Evolutionary conservation across 2,113 vertebrate genomes (phyloP), one percentile per base, ranked within the genome.

Genomic region (Brachyistius frenatus): DNA sequence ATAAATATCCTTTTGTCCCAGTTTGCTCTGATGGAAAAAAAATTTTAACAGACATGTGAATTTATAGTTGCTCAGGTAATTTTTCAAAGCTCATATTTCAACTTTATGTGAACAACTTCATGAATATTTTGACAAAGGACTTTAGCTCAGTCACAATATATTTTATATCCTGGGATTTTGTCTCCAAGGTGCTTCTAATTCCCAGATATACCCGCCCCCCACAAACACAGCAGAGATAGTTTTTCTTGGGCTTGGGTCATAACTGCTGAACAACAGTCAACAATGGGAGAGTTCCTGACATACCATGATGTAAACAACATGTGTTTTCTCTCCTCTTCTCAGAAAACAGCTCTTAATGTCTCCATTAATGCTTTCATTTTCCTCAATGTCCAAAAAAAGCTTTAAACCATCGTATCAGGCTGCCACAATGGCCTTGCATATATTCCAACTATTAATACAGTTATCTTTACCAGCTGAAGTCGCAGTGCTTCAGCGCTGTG

Each of bases 381-480:
- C 49, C 14, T 23, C 49, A 23, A n/a, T 23, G 49, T 16, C 16
- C 13, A 11, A 44, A 13, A 3, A 4, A 3, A 44, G 41, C 41
- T n/a, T 15, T 4, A n/a, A 52, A 52, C 2, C 49, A 1, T 52
- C 3, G 5, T 14, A 16, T 16, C 49, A 16, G 15, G 49, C 52
- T 73, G 56, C 41, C 4, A 32, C 67, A 69, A 14, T 75, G 49
- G 49, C 47, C 44, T 80, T 84, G 55, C 56, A 64, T 80, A 79
- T 50, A 66, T 58, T 75, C 37, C 52, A 30, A 15, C 46, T 74
- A 82, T 87, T 90, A 86, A 89, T 85, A 78, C 0, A 53, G 31
- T 8, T 33, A 49, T 47, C 30, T 31, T 53, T 62, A 72, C 72
- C 1, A 13, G 31, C 32, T 61, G 49, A 53, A 58, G 50, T 67